Evolutionary conservation across 2,797 vertebrate genomes (phyloP).

Genomic region (Scolopax rusticola): DNA sequence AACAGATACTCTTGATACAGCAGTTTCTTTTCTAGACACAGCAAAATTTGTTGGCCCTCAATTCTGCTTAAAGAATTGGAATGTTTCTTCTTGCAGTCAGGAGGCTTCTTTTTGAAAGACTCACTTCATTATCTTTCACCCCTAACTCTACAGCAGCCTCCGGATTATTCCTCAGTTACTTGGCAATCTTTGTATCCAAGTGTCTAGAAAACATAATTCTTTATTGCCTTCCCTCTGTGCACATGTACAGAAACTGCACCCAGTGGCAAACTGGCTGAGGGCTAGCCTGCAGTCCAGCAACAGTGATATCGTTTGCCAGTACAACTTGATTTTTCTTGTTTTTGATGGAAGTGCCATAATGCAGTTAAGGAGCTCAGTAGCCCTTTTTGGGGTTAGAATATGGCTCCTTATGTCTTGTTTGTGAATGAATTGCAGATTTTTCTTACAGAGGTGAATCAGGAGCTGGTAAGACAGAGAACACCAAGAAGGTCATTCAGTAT

Average conservation of each 20-base stretch:
- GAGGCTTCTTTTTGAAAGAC: not conserved
- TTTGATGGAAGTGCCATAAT: not conserved
- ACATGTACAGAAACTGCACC: rapidly evolving
- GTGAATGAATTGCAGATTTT: not conserved
- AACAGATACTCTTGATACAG: not conserved
- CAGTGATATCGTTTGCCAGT: not conserved
- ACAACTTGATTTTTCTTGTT: not conserved
- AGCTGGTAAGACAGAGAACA: conserved; percentile 98
- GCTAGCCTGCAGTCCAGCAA: not conserved
- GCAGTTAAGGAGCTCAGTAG: not conserved
- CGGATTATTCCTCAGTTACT: not conserved
- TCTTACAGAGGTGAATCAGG: conserved; percentile 93
- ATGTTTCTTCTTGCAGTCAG: not conserved
- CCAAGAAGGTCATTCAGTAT: conserved; percentile 99
- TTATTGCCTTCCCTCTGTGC: not conserved
- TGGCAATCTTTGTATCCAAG: not conserved
- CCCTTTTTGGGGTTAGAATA: not conserved
- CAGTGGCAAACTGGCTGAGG: not conserved
- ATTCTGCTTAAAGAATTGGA: not conserved
- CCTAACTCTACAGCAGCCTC: not conserved
- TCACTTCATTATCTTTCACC: not conserved
- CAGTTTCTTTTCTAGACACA: not conserved
- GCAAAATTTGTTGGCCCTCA: not conserved
- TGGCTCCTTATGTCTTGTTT: not conserved
- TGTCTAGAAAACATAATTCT: not conserved